Conservation (phyloP, 2,113 vertebrate species). For the Aspiorhynchus laticeps region DNA sequence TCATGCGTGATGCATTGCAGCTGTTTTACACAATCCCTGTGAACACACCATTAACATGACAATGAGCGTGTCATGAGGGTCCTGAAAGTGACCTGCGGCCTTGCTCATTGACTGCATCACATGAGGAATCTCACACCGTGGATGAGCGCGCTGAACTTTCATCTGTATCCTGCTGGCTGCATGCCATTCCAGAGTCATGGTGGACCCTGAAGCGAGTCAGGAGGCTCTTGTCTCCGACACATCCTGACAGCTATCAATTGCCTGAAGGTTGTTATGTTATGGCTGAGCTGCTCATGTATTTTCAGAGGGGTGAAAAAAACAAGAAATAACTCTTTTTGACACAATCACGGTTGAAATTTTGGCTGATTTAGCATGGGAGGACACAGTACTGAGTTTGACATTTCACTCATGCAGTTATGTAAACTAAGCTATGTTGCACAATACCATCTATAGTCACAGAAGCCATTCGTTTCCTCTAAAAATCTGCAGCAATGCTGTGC, state of each 20-base stretch:
- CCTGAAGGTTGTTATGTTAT: conserved; percentile 44
- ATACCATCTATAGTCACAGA: neutral
- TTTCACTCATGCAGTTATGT: neutral
- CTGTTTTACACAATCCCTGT: neutral
- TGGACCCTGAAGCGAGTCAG: conserved; percentile 11
- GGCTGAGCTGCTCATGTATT: neutral
- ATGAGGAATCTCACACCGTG: conserved; percentile 1
- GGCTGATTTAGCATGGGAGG: neutral
- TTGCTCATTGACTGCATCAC: neutral
- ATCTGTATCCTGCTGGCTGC: neutral
- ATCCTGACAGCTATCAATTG: conserved; percentile 10
- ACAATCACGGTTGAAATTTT: neutral
- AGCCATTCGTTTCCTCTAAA: neutral
- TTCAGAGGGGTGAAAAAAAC: conserved; percentile 4
- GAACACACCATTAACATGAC: conserved; percentile 1
- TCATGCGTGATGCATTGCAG: neutral
- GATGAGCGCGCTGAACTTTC: neutral
- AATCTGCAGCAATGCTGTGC: neutral
- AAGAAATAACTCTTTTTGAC: neutral
- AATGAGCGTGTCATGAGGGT: neutral
- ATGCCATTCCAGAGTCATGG: conserved; percentile 23
- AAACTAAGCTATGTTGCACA: neutral
- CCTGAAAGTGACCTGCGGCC: neutral
- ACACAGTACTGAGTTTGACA: neutral
- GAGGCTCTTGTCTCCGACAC: neutral